These are phyloP conservation scores for Myotis daubentonii DNA, from an alignment of 2,797 vertebrate species.

Conservation along the genomic window DNA sequence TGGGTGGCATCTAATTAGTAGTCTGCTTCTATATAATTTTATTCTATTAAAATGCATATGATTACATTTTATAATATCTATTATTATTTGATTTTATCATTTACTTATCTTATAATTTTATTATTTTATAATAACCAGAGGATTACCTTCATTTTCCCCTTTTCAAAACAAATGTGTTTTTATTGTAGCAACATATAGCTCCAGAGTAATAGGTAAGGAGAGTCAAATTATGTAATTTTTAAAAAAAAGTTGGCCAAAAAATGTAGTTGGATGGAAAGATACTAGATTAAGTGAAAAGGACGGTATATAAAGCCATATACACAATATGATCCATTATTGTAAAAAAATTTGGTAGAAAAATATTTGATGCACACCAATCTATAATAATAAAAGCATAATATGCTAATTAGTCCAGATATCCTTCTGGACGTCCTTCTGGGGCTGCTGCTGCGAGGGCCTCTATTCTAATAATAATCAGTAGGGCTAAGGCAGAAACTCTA, in stretches of 20 bases:
- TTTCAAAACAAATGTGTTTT: conserved; percentile 27
- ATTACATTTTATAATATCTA: conserved; percentile 31
- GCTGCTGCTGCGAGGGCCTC: no score
- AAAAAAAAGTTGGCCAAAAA: neutral
- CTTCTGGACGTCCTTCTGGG: no score
- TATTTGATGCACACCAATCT: neutral
- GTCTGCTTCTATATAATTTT: conserved; percentile 35
- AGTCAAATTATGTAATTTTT: neutral
- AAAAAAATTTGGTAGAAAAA: neutral
- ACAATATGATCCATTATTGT: neutral
- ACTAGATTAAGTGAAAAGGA: neutral
- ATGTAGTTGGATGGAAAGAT: neutral
- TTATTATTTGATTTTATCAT: neutral
- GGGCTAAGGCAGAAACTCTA: neutral
- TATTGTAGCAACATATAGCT: neutral
- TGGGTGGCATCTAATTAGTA: neutral
- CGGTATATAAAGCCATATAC: neutral
- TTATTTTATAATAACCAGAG: neutral
- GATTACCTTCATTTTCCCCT: neutral
- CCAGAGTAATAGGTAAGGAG: neutral
- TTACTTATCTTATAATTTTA: neutral
- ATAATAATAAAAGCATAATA: neutral
- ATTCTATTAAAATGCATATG: conserved; percentile 7
- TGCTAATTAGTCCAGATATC: no score
- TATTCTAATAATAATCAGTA: neutral